Evolutionary conservation across 1,140 invertebrate genomes (phyloP), one percentile per base, ranked within the genome.

Genomic region (Parapsyche elsis): DNA sequence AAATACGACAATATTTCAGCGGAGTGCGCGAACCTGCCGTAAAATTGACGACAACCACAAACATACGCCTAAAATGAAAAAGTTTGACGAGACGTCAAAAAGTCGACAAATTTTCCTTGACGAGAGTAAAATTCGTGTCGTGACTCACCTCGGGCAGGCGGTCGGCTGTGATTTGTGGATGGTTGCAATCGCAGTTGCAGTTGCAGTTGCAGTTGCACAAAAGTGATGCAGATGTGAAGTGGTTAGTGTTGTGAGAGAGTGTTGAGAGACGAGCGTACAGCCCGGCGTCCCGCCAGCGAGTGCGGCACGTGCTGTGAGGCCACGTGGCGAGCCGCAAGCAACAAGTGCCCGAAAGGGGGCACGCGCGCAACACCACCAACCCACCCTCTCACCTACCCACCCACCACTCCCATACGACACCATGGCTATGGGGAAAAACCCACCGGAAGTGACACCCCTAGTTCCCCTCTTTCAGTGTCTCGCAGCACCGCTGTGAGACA

Each of bases 311-410:
- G 61, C 76, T 26, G 21, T 38, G 19, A 7, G 24, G 44, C 73
- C 49, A 75, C 73, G 73, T 75, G 73, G 45, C 73, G 44, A 21
- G 14, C 16, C 10, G 49, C 73, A 2, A 46, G 73, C 73, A 75
- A 75, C 73, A 75, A 75, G 73, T 75, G 71, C 64, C 64, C 19
- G 21, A 24, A 26, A 24, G 64, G 64, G 64, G 64, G 24, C 64
- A 46, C 71, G 73, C 73, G 73, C 73, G 64, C 64, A 67, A 26
- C 46, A 26, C 49, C 70, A 67, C 21, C 45, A 19, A 44, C 9
- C 67, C 73, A 26, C 19, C 19, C 9, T 5, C 61, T n/a, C 7
- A 5, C 59, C 59, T 7, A 26, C 74, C 67, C 80, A 38, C 74
- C 67, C 75, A 12, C 10, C 16, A 2, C 1, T 53, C 10, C 12